Conservation (phyloP, 2,113 vertebrate genomes). For the Oostethus manadensis region DNA sequence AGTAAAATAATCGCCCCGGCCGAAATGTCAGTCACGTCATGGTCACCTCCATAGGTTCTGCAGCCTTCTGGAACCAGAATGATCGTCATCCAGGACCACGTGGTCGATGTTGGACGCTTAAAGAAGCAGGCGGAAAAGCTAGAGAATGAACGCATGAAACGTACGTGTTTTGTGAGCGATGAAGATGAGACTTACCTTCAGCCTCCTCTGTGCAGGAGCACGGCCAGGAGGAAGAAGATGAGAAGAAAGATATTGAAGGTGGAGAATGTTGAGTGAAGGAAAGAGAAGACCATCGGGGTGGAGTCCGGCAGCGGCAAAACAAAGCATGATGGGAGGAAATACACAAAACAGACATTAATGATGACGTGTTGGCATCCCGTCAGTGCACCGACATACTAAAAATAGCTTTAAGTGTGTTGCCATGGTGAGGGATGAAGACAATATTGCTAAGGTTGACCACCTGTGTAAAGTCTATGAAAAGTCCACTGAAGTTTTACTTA, state of each 20-base stretch:
- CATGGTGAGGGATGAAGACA: no score
- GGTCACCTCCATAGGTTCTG: slow-evolving; percentile 89
- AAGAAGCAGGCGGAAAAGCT: neutral
- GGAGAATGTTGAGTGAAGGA: no score
- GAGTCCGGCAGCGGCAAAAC: slow-evolving; percentile 53
- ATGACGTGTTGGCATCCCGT: slow-evolving; percentile 1
- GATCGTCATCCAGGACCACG: slow-evolving; percentile 83
- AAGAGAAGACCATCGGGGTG: slow-evolving; percentile 70
- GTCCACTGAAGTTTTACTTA: no score
- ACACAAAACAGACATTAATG: slow-evolving; percentile 54
- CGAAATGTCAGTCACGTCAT: no score
- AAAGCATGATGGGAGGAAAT: slow-evolving; percentile 70
- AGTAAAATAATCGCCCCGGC: no score
- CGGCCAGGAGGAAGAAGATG: slow-evolving; percentile 30
- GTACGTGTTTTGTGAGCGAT: neutral
- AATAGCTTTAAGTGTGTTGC: no score
- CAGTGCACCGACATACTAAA: no score
- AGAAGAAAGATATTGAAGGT: no score
- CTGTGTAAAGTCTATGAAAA: no score
- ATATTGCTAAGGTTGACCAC: no score
- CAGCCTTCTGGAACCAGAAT: slow-evolving; percentile 84
- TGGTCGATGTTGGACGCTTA: slow-evolving; percentile 84
- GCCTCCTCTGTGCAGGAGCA: slow-evolving; percentile 80
- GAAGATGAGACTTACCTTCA: slow-evolving; percentile 76
- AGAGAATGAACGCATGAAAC: neutral